Conservation (phyloP, 2,797 vertebrate species). For the Rhinoraja longicauda region DNA sequence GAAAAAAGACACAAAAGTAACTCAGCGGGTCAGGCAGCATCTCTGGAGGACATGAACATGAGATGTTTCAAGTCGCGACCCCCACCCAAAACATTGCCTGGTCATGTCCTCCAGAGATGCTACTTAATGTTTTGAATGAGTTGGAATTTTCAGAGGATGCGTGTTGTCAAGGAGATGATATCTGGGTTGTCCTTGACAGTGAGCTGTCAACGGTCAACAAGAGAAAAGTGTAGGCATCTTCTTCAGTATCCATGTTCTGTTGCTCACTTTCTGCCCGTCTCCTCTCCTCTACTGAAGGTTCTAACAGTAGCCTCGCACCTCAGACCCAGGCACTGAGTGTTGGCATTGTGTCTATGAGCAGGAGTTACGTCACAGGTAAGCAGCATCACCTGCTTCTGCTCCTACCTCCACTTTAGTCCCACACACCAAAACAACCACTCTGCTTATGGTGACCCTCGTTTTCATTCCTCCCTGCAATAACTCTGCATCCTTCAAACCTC, state of each 20-base stretch:
- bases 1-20: too few species aligned
- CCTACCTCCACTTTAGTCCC: neutral
- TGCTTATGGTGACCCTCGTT: neutral
- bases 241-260: neutral
- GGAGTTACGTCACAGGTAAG: neutral
- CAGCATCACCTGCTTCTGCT: neutral
- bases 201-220: neutral
- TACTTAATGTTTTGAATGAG: neutral
- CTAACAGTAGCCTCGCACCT: neutral
- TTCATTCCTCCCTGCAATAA: neutral
- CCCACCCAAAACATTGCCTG: too few species aligned
- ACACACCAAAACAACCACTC: neutral
- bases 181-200: neutral
- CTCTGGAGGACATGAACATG: too few species aligned
- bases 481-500: neutral
- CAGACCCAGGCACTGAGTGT: neutral
- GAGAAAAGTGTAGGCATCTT: neutral
- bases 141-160: neutral
- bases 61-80: too few species aligned
- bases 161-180: neutral
- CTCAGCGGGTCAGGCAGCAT: too few species aligned
- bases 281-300: neutral
- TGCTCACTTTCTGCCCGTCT: neutral
- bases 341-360: neutral
- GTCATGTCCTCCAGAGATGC: too few species aligned